phyloP scores from a whole-genome alignment of 1,140 invertebrate species.

The Kradibia gibbosae region DNA sequence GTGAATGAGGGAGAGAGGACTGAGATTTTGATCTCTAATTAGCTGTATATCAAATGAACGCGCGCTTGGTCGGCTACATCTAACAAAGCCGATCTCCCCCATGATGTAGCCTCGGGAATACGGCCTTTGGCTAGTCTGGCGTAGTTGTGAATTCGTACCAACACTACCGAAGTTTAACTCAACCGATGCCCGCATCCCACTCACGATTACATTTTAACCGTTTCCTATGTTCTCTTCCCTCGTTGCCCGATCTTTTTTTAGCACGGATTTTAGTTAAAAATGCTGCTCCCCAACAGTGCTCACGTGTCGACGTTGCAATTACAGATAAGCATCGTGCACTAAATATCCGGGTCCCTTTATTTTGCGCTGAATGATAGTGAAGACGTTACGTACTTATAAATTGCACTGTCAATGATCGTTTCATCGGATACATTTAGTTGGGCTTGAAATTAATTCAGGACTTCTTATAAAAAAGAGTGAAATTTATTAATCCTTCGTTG shows the following conservation, averaged over 20 bases:
- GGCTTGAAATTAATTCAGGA: no score
- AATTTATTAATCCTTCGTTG: no score
- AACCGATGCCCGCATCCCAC: neutral
- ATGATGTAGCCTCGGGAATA: neutral
- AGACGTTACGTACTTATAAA: no score
- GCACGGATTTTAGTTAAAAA: neutral
- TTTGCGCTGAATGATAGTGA: neutral
- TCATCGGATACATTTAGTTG: no score
- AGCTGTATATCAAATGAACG: conserved; percentile 67
- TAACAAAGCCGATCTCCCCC: conserved; percentile 31
- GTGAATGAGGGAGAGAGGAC: conserved; percentile 3
- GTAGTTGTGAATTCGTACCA: neutral
- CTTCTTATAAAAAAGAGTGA: no score
- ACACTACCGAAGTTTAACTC: neutral
- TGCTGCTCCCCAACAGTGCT: neutral
- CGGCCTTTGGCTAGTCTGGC: neutral
- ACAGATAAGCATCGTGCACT: conserved; percentile 21
- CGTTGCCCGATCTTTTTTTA: neutral
- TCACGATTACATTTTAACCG: neutral
- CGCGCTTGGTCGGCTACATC: conserved; percentile 21
- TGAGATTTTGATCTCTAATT: conserved; percentile 69
- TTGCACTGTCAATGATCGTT: no score
- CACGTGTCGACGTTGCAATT: conserved; percentile 19
- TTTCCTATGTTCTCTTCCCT: neutral
- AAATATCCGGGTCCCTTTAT: neutral